These are phyloP conservation scores for Epicauta chinensis DNA, from an alignment of 1,140 invertebrate species.

Conservation along the genomic window DNA sequence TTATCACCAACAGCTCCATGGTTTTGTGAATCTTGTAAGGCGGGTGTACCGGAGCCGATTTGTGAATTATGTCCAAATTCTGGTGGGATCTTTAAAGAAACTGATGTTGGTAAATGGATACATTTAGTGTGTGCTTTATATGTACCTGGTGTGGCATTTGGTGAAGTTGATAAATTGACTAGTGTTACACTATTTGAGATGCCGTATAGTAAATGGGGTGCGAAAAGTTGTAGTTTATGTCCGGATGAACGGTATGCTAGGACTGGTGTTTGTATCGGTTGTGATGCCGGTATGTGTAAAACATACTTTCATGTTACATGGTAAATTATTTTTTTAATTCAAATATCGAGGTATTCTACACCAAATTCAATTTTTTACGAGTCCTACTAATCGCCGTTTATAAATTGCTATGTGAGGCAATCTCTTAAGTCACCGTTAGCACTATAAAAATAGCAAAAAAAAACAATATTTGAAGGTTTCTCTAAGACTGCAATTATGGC, in stretches of 20 bases:
- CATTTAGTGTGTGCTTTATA: slow-evolving; percentile 78
- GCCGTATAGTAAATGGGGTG: slow-evolving; percentile 91
- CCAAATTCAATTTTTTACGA: too few species aligned
- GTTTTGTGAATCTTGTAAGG: slow-evolving; percentile 98
- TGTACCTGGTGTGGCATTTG: slow-evolving; percentile 75
- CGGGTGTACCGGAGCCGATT: slow-evolving; percentile 74
- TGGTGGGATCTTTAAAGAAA: slow-evolving; percentile 95
- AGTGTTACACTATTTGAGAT: slow-evolving; percentile 92
- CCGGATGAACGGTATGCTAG: slow-evolving; percentile 77
- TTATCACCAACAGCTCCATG: slow-evolving; percentile 92
- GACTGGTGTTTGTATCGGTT: slow-evolving; percentile 92
- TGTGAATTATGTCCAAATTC: slow-evolving; percentile 85
- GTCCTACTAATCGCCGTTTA: too few species aligned
- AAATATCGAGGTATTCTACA: too few species aligned
- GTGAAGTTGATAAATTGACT: slow-evolving; percentile 82
- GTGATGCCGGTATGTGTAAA: slow-evolving; percentile 96
- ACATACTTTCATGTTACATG: slow-evolving; percentile 97
- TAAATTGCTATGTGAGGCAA: too few species aligned
- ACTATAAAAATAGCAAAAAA: too few species aligned
- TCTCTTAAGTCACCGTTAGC: too few species aligned
- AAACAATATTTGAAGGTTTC: too few species aligned
- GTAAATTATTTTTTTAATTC: slow-evolving; percentile 54
- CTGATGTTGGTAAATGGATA: slow-evolving; percentile 94
- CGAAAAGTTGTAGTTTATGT: slow-evolving; percentile 81
- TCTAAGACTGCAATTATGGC: too few species aligned